phyloP scores from a whole-genome alignment of 1,140 invertebrate species.

The Lasioglossum baleicum region DNA sequence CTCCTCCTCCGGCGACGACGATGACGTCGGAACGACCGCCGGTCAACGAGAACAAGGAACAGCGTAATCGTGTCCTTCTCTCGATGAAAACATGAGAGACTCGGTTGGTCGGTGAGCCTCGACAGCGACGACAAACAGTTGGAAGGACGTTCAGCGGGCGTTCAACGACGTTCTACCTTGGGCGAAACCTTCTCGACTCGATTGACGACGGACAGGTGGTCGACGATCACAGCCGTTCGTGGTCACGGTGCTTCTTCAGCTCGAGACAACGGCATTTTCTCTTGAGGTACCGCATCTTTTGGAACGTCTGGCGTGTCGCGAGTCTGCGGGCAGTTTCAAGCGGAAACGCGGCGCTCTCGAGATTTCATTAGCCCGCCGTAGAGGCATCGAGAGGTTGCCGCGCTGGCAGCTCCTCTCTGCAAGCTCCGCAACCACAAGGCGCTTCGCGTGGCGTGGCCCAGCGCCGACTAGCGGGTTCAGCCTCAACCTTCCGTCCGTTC shows the following conservation, averaged over 20 bases:
- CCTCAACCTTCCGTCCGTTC: constrained; percentile 40
- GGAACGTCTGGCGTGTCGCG: constrained; percentile 24
- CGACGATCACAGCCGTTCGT: no score
- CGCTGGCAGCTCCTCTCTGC: constrained; percentile 40
- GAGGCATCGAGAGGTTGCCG: constrained; percentile 56
- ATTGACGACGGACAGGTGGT: no score
- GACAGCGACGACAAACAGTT: no score
- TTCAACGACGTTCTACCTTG: no score
- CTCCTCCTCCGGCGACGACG: no score
- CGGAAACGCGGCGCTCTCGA: constrained; percentile 46
- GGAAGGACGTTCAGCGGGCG: no score
- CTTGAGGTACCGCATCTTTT: constrained; percentile 74
- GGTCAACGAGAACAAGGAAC: no score
- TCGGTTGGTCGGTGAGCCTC: no score
- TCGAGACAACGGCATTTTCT: constrained; percentile 74
- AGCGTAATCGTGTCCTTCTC: no score
- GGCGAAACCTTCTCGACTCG: no score
- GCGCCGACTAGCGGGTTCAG: constrained; percentile 75
- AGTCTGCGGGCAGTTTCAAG: constrained; percentile 53
- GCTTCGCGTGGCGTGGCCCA: constrained; percentile 69
- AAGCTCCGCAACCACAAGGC: constrained; percentile 57
- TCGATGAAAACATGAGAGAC: no score
- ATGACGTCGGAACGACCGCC: no score
- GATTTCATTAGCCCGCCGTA: constrained; percentile 69
- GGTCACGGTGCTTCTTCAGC: constrained; percentile 21